These are phyloP conservation scores for Drosophila histrio DNA, from an alignment of 2,888 invertebrate species.

Conservation along the genomic window DNA sequence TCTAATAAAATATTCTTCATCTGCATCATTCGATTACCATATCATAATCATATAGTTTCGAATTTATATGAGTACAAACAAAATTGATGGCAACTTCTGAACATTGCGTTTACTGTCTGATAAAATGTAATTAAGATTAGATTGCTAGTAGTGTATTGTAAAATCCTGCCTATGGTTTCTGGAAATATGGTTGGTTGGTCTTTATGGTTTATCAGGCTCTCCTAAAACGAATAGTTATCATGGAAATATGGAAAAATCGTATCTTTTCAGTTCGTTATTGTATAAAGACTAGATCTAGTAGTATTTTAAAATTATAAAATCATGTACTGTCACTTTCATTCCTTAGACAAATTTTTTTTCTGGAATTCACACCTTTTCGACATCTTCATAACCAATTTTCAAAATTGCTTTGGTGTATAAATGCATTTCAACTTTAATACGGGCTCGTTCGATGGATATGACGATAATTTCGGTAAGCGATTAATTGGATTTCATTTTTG, in stretches of 20 bases:
- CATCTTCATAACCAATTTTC: not conserved
- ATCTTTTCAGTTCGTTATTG: too few species aligned
- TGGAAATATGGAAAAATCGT: too few species aligned
- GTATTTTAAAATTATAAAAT: too few species aligned
- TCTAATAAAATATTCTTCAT: not conserved
- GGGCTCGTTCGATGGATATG: not conserved
- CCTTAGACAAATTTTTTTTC: not conserved
- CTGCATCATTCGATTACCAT: not conserved
- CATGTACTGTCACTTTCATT: not conserved
- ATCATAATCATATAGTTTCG: not conserved
- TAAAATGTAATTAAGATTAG: too few species aligned
- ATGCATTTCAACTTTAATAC: slow-evolving; percentile 11
- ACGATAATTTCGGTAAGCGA: slow-evolving; percentile 16
- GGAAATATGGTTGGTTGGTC: too few species aligned
- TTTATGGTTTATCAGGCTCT: too few species aligned
- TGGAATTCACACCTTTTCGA: not conserved
- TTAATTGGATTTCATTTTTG: not conserved
- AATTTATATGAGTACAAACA: not conserved
- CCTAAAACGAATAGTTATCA: too few species aligned
- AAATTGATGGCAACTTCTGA: not conserved
- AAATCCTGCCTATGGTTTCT: too few species aligned
- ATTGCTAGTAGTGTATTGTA: too few species aligned
- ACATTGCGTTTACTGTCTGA: not conserved
- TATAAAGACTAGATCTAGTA: slow-evolving; percentile 18
- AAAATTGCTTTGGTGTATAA: not conserved